Evolutionary conservation across 2,113 vertebrate species (phyloP).

Genomic region (Vidua chalybeata): DNA sequence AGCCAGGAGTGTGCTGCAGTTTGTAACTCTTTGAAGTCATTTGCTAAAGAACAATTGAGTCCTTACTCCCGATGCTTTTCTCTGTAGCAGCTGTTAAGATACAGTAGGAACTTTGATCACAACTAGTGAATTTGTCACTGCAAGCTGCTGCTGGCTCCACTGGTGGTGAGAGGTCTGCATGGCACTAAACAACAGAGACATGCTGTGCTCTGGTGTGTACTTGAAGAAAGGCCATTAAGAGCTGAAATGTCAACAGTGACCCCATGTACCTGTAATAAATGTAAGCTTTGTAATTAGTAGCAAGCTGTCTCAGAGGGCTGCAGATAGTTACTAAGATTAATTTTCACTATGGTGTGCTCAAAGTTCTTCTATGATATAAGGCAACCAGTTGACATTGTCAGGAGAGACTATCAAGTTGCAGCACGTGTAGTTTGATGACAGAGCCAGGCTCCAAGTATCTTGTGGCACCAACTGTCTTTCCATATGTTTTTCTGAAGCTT

Average conservation of each 20-base stretch:
- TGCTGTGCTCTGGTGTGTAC: conserved; percentile 13
- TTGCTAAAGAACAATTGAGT: background rate
- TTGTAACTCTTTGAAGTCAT: background rate
- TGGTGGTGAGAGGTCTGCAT: background rate
- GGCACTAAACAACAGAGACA: background rate
- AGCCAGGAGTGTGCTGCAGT: background rate
- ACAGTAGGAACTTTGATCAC: background rate
- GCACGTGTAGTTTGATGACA: background rate
- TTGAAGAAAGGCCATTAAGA: conserved; percentile 26
- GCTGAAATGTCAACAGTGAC: conserved; percentile 37
- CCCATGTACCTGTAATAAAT: conserved; percentile 48
- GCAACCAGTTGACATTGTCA: background rate
- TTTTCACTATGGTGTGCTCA: background rate
- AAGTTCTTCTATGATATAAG: background rate
- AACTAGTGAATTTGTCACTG: background rate
- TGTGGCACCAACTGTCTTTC: background rate
- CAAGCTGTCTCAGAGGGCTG: conserved; percentile 17
- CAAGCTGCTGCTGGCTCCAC: background rate
- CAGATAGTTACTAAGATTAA: conserved; percentile 33
- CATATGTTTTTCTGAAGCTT: background rate
- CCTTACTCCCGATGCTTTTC: background rate
- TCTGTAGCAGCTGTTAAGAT: background rate
- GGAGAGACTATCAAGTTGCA: background rate
- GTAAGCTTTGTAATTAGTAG: conserved; percentile 56
- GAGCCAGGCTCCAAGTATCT: background rate